These are phyloP conservation scores for Heteromurus nitidus DNA, from an alignment of 2,888 invertebrate species.

Conservation along the genomic window DNA sequence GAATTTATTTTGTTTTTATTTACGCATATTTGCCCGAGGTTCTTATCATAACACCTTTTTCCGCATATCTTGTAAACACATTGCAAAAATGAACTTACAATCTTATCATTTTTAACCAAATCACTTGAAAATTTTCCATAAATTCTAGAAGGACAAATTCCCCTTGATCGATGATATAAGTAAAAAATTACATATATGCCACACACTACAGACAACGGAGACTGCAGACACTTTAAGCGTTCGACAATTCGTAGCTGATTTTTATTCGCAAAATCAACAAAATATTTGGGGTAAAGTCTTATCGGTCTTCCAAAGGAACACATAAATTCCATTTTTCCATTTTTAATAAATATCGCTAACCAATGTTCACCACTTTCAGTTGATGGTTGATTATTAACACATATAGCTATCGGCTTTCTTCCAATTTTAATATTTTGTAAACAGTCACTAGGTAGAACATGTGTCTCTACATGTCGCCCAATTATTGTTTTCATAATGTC, in stretches of 20 bases:
- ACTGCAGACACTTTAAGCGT: conserved; percentile 27
- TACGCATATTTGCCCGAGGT: not conserved
- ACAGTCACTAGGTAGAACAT: conserved; percentile 41
- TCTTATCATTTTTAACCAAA: conserved; percentile 19
- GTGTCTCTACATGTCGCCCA: not conserved
- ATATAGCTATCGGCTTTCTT: conserved; percentile 26
- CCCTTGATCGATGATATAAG: conserved; percentile 3
- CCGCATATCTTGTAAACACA: not conserved
- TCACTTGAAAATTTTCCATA: conserved; percentile 25
- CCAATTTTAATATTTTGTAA: conserved; percentile 12
- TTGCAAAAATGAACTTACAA: conserved; percentile 8
- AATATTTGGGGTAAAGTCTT: conserved; percentile 21
- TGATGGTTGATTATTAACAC: conserved; percentile 38
- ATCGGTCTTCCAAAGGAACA: conserved; percentile 46
- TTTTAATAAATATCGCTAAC: conserved; percentile 23
- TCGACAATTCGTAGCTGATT: conserved; percentile 3
- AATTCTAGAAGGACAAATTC: not conserved
- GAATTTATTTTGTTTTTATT: not conserved
- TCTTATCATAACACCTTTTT: not conserved
- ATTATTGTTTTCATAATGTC: conserved; percentile 4
- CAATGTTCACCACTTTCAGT: conserved; percentile 45
- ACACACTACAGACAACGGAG: conserved; percentile 17
- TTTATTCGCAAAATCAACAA: conserved; percentile 44
- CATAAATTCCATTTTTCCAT: conserved; percentile 24
- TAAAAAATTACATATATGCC: conserved; percentile 52